phyloP scores from a whole-genome alignment of 2,797 vertebrate species.

The Mus caroli region DNA sequence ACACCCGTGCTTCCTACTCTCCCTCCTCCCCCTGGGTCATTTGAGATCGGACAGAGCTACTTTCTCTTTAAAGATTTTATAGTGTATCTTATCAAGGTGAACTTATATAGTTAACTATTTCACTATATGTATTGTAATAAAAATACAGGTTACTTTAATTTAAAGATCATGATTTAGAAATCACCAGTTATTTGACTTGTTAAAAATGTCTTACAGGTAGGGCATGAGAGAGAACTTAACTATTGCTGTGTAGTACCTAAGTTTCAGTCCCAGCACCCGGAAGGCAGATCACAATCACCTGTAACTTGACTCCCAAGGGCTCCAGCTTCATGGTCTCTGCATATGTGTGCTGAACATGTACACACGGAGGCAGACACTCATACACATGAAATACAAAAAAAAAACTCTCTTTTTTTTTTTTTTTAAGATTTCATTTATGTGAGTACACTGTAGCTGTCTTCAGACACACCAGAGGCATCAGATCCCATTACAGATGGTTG shows the following conservation, averaged over 20 bases:
- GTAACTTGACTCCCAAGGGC: neutral
- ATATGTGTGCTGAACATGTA: neutral
- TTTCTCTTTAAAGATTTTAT: constrained; percentile 38
- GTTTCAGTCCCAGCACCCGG: neutral
- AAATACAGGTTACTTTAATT: constrained; percentile 52
- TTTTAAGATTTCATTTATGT: no score
- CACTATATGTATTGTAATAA: constrained; percentile 49
- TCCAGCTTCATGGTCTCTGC: neutral
- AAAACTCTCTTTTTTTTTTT: no score
- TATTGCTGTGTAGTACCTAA: neutral
- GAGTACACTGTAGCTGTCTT: no score
- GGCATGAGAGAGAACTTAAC: neutral
- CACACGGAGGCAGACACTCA: neutral
- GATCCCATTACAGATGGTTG: no score
- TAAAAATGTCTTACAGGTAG: constrained; percentile 3
- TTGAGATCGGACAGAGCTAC: neutral
- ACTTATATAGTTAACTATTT: constrained; percentile 54
- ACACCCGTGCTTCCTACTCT: neutral
- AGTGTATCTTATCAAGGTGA: constrained; percentile 43
- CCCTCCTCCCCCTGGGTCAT: neutral
- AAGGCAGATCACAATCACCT: neutral
- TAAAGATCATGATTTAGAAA: constrained; percentile 49
- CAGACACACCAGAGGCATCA: no score
- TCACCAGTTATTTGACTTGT: constrained; percentile 43
- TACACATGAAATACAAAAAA: neutral